Percentiles rank a stretch among this genome's conserved stretches.
These are phyloP conservation scores for Basileuterus tristriatus DNA, from an alignment of 2,797 vertebrate species.

Conservation along the genomic window DNA sequence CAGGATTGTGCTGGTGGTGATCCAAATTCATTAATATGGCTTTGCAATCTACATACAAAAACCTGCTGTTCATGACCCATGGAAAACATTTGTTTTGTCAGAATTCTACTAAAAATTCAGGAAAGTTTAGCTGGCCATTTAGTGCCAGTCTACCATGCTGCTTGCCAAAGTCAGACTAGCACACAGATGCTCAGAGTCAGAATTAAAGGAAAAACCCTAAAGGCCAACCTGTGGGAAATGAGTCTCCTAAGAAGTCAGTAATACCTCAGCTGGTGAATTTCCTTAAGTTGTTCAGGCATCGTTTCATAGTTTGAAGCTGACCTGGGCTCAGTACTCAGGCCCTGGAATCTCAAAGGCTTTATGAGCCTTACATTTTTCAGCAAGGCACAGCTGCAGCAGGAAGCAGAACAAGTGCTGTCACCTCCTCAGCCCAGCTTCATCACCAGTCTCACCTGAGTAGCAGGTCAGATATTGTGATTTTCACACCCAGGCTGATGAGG, in stretches of 20 bases:
- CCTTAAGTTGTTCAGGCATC: background rate
- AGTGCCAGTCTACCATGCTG: rapidly evolving
- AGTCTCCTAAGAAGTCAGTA: background rate
- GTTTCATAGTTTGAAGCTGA: background rate
- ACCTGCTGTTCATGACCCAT: background rate
- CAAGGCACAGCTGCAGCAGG: background rate
- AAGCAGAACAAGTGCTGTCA: background rate
- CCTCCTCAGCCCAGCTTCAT: background rate
- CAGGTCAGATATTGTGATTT: background rate
- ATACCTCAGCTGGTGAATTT: background rate
- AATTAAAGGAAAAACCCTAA: background rate
- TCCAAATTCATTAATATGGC: background rate
- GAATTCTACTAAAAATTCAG: background rate
- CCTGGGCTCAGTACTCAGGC: background rate
- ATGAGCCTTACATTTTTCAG: background rate
- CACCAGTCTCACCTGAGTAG: background rate
- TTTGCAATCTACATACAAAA: background rate
- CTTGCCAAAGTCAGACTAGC: background rate
- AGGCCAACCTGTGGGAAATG: background rate
- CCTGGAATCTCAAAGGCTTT: background rate
- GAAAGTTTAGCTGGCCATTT: background rate
- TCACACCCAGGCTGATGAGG: background rate
- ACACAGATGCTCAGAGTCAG: background rate
- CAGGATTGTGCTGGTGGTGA: background rate
- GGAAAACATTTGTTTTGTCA: background rate